Evolutionary conservation across 2,888 invertebrate genomes (phyloP).

Genomic region (Macrophya alboannulata): DNA sequence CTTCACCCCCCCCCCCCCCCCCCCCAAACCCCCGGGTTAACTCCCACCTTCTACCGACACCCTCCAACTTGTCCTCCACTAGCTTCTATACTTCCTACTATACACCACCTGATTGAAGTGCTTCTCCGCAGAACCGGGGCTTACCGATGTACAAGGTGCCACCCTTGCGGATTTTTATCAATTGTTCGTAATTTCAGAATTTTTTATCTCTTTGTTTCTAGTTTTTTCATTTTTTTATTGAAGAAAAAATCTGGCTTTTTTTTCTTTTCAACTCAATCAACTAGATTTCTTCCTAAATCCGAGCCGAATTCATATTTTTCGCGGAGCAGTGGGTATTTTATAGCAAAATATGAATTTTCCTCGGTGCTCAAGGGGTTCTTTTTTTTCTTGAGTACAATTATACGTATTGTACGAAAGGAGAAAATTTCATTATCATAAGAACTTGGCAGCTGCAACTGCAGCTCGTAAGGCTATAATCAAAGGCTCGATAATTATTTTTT

Average conservation of each 20-base stretch:
- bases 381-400: not conserved
- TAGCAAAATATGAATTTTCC: not conserved
- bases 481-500: not conserved
- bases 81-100: slow-evolving; percentile 22
- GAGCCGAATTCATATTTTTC: not conserved
- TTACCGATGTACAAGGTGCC: slow-evolving; percentile 13
- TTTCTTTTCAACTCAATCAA: no score
- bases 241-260: no score
- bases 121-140: not conserved
- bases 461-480: not conserved
- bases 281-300: no score
- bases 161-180: not conserved
- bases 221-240: not conserved
- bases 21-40: slow-evolving; percentile 40
- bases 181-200: not conserved
- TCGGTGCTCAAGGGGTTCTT: no score
- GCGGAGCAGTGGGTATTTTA: no score
- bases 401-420: not conserved
- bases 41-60: slow-evolving; percentile 24
- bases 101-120: slow-evolving; percentile 11
- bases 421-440: not conserved
- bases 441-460: slow-evolving; percentile 11
- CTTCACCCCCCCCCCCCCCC: not conserved
- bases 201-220: not conserved
- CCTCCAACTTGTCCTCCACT: slow-evolving; percentile 31